A percentile compares a stretch with the other conserved stretches of the same genome.
phyloP scores from a whole-genome alignment of 2,113 vertebrate genomes.

The Glaucomys volans region DNA sequence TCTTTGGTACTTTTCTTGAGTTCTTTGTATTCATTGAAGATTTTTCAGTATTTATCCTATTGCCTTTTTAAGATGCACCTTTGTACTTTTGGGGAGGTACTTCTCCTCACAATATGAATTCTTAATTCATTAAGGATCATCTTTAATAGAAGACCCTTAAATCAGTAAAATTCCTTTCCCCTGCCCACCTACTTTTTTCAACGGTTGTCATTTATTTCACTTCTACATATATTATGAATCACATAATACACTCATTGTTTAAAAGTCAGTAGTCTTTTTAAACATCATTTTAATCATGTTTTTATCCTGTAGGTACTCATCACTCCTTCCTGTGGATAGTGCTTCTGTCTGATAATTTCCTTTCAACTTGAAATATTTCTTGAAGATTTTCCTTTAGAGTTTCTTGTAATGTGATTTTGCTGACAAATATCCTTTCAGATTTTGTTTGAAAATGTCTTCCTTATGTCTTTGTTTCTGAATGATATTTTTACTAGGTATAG shows the following conservation, averaged over 20 bases:
- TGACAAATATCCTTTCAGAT: slow-evolving; percentile 17
- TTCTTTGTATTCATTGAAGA: neutral
- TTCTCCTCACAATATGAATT: neutral
- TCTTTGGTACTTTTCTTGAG: neutral
- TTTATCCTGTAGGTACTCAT: neutral
- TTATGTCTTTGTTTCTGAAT: slow-evolving; percentile 25
- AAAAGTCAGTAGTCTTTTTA: neutral
- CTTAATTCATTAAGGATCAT: neutral
- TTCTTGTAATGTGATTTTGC: neutral
- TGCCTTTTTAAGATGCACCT: neutral
- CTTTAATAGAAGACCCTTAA: neutral
- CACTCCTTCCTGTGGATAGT: neutral
- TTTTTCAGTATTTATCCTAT: neutral
- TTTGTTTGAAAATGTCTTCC: slow-evolving; percentile 53
- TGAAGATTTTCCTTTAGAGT: slow-evolving; percentile 40
- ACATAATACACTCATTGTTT: neutral
- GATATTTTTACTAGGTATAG: slow-evolving; percentile 61
- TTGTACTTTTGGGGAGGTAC: neutral
- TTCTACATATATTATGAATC: neutral
- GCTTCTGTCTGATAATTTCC: neutral
- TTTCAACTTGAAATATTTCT: neutral
- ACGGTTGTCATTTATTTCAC: neutral
- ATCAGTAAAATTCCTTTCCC: neutral
- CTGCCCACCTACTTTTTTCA: neutral
- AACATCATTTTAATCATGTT: neutral